Conservation (phyloP, 2,113 vertebrate species). For the Coptodon bakossiorum region DNA sequence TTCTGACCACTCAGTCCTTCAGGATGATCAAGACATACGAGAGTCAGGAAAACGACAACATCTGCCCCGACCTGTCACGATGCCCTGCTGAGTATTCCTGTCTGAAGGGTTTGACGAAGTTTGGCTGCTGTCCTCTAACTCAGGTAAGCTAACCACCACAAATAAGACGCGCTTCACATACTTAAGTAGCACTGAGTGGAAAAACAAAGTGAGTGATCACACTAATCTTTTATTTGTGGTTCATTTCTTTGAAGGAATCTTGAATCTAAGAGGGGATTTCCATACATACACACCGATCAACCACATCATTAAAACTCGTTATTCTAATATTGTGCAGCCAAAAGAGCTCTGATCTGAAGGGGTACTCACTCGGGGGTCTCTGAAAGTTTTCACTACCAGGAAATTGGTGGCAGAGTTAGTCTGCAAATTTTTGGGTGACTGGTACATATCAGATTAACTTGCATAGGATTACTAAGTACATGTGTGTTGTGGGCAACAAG, state of each 20-base stretch:
- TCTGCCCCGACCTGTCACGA: conserved; percentile 61
- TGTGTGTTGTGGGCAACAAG: neutral
- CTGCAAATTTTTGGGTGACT: neutral
- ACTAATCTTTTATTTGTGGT: neutral
- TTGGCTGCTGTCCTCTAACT: conserved; percentile 61
- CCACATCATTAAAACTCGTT: neutral
- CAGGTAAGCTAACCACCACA: conserved; percentile 31
- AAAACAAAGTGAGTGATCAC: neutral
- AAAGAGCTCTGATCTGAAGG: neutral
- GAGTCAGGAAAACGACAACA: conserved; percentile 41
- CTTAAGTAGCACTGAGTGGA: neutral
- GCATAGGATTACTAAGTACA: fast-evolving
- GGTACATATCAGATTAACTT: neutral
- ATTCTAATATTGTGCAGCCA: neutral
- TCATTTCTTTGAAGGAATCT: neutral
- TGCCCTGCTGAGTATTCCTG: conserved; percentile 68
- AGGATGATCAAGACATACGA: conserved; percentile 57
- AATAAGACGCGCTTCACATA: neutral
- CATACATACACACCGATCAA: neutral
- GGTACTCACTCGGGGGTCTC: fast-evolving
- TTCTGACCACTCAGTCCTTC: conserved; percentile 43
- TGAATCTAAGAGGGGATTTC: neutral
- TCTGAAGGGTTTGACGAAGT: conserved; percentile 37
- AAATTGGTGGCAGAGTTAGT: neutral
- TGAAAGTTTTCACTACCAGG: neutral